Conservation (phyloP, 2,797 vertebrate species). For the Mus minutoides region DNA sequence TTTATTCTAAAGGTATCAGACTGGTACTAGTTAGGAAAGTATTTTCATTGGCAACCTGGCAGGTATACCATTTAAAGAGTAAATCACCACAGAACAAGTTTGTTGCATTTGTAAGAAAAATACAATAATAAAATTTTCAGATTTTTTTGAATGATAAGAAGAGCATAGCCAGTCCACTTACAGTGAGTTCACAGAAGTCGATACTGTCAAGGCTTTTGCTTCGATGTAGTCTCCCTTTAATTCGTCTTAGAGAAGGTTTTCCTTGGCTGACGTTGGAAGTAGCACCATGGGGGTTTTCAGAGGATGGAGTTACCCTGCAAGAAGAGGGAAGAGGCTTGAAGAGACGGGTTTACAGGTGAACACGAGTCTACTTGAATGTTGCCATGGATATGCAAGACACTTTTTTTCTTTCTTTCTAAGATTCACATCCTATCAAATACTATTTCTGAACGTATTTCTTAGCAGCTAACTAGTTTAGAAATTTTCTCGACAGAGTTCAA, state of each 20-base stretch:
- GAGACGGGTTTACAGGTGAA: neutral
- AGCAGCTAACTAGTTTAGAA: neutral
- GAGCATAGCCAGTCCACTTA: constrained; percentile 88
- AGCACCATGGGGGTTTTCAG: constrained; percentile 93
- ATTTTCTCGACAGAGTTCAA: constrained; percentile 3
- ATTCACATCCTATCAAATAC: neutral
- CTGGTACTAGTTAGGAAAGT: neutral
- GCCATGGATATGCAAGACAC: neutral
- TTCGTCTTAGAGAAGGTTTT: constrained; percentile 97
- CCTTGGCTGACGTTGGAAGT: constrained; percentile 94
- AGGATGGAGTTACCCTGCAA: constrained; percentile 95
- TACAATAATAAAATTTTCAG: neutral
- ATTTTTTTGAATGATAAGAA: neutral
- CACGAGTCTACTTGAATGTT: neutral
- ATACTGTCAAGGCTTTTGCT: constrained; percentile 97
- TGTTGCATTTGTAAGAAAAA: neutral
- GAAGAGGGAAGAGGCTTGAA: constrained; percentile 31
- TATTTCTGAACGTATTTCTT: constrained; percentile 20
- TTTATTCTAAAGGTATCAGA: neutral
- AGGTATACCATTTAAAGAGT: neutral
- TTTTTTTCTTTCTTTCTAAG: neutral
- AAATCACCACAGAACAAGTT: neutral
- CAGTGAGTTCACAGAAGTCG: constrained; percentile 96
- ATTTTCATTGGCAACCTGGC: neutral
- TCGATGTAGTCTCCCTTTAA: constrained; percentile 97